Evolutionary conservation across 2,113 vertebrate genomes (phyloP).

Genomic region (Ophiodon elongatus): DNA sequence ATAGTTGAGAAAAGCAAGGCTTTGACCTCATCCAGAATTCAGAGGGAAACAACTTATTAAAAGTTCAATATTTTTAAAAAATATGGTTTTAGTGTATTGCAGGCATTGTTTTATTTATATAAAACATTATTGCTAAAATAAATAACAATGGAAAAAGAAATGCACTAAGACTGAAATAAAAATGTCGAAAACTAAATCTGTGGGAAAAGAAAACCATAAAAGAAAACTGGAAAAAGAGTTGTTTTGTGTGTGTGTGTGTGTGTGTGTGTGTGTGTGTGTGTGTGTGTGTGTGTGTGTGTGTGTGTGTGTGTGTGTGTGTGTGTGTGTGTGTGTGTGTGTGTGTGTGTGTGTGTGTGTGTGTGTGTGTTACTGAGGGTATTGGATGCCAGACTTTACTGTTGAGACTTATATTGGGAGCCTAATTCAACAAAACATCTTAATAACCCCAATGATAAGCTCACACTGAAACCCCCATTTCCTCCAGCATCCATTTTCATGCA

Average conservation of each 20-base stretch:
- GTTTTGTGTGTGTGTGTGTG: constrained; percentile 2
- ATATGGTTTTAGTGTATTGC: not conserved
- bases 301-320: not conserved
- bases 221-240: not conserved
- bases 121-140: not conserved
- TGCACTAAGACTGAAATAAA: not conserved
- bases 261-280: not conserved
- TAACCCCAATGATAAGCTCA: constrained; percentile 65
- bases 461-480: constrained; percentile 55
- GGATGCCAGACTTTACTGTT: constrained; percentile 52
- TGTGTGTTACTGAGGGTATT: constrained; percentile 16
- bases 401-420: constrained; percentile 46
- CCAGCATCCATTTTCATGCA: constrained; percentile 60
- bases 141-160: constrained; percentile 5
- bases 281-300: not conserved
- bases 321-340: constrained; percentile 5
- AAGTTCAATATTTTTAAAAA: no score
- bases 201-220: not conserved
- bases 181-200: constrained; percentile 7
- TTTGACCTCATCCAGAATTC: constrained; percentile 23
- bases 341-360: not conserved
- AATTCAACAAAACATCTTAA: constrained; percentile 73
- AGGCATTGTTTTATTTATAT: not conserved
- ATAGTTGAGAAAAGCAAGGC: constrained; percentile 30
- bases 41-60: constrained; percentile 15